A percentile compares a stretch with the other conserved stretches of the same genome.
These are phyloP conservation scores for Gymnorhina tibicen DNA, from an alignment of 2,113 vertebrate genomes.

Conservation along the genomic window DNA sequence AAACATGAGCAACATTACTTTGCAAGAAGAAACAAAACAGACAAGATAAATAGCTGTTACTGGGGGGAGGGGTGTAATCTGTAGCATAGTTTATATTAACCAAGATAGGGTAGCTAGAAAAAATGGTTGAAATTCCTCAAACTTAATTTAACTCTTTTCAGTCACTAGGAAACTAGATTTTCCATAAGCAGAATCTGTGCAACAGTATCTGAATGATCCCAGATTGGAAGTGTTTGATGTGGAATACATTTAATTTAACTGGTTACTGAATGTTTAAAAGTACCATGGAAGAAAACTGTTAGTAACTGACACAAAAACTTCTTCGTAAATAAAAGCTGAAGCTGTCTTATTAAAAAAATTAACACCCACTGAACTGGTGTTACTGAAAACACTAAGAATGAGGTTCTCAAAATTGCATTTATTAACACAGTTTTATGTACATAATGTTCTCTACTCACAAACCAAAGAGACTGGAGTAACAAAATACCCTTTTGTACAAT, in stretches of 20 bases:
- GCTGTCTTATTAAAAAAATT: neutral
- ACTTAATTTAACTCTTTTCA: neutral
- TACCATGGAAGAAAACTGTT: neutral
- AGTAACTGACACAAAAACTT: neutral
- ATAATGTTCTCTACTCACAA: constrained; percentile 59
- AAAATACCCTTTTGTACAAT: constrained; percentile 68
- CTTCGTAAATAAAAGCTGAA: neutral
- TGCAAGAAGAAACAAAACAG: neutral
- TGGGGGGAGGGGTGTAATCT: neutral
- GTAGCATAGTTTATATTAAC: neutral
- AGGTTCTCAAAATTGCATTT: constrained; percentile 66
- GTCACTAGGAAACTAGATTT: neutral
- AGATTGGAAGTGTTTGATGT: neutral
- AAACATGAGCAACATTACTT: neutral
- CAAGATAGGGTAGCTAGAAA: neutral
- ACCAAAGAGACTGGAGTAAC: constrained; percentile 62
- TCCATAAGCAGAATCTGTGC: neutral
- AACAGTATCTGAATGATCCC: neutral
- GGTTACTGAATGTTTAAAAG: neutral
- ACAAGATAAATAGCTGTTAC: neutral
- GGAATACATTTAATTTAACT: neutral
- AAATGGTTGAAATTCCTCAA: neutral
- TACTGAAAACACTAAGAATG: constrained; percentile 47
- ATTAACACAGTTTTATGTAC: constrained; percentile 70
- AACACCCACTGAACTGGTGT: neutral